These are phyloP conservation scores for Itoplectis maculator DNA, from an alignment of 2,888 invertebrate genomes.

Conservation along the genomic window DNA sequence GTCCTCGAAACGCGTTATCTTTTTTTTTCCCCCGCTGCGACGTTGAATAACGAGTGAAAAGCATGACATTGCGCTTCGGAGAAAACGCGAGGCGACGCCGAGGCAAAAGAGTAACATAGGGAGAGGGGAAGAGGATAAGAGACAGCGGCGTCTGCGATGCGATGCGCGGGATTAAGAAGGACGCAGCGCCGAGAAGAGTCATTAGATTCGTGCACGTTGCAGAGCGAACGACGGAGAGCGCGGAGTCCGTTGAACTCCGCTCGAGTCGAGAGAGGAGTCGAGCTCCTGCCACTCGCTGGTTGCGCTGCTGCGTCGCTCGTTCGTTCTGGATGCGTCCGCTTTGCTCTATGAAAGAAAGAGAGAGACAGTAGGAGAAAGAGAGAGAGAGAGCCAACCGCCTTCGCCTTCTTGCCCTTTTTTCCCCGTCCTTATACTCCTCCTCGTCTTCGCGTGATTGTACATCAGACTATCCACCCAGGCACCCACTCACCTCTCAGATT, in stretches of 20 bases:
- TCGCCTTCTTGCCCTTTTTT: background rate
- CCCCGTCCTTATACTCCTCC: background rate
- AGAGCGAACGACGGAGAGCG: conserved; percentile 43
- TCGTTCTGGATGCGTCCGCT: background rate
- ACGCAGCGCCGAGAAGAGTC: conserved; percentile 36
- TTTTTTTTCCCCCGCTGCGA: background rate
- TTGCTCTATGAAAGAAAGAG: too few relatives aligned
- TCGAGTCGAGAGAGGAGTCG: background rate
- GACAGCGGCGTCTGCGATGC: background rate
- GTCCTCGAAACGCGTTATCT: background rate
- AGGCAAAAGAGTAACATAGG: background rate
- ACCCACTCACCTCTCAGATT: conserved; percentile 14
- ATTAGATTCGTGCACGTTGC: conserved; percentile 57
- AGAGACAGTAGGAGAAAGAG: too few relatives aligned
- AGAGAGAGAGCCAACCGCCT: background rate
- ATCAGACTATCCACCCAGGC: conserved; percentile 28
- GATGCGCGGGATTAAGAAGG: conserved; percentile 1
- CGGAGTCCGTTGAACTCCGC: conserved; percentile 65
- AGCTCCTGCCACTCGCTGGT: background rate
- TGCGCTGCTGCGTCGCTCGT: background rate
- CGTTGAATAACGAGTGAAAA: conserved; percentile 19
- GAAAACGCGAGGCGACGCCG: background rate
- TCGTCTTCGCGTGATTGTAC: conserved; percentile 26
- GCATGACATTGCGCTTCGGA: conserved; percentile 20
- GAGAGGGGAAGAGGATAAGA: background rate